phyloP scores from a whole-genome alignment of 1,140 invertebrate genomes.

The Agraylea sexmaculata region DNA sequence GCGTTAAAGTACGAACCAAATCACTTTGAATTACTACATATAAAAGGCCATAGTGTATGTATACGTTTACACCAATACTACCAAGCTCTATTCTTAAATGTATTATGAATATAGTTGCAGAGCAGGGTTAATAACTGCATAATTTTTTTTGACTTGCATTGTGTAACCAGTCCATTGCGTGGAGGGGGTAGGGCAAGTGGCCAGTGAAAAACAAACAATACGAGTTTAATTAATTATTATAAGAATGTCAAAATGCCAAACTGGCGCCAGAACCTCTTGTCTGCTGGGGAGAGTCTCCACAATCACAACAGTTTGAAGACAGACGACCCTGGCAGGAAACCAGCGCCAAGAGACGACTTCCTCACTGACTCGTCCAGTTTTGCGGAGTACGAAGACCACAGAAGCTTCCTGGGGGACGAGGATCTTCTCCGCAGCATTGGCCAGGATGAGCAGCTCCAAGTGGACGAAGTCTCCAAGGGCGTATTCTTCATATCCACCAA shows the following conservation, averaged over 20 bases:
- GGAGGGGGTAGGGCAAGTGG: too few species aligned
- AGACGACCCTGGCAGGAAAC: neutral
- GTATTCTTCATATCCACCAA: constrained; percentile 35
- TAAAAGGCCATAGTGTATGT: too few species aligned
- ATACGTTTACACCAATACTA: too few species aligned
- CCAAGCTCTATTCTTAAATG: too few species aligned
- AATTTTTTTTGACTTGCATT: too few species aligned
- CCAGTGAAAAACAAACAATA: too few species aligned
- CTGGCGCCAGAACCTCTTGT: constrained; percentile 41
- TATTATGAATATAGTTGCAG: too few species aligned
- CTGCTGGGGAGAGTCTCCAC: constrained; percentile 37
- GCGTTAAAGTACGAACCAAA: too few species aligned
- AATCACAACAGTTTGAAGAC: constrained; percentile 23
- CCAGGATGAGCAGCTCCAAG: constrained; percentile 26
- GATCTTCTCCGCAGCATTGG: constrained; percentile 14
- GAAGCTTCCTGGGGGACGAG: constrained; percentile 20
- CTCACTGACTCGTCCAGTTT: constrained; percentile 40
- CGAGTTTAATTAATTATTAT: too few species aligned
- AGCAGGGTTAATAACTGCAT: too few species aligned
- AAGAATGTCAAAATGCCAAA: constrained; percentile 31
- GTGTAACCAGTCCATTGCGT: too few species aligned
- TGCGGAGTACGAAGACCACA: constrained; percentile 37
- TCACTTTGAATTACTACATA: too few species aligned
- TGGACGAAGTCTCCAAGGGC: constrained; percentile 35
- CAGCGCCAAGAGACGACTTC: constrained; percentile 20